Percentiles rank a stretch among this genome's conserved stretches.
Conservation (phyloP, 2,888 invertebrate genomes). For the Coelopa pilipes region DNA sequence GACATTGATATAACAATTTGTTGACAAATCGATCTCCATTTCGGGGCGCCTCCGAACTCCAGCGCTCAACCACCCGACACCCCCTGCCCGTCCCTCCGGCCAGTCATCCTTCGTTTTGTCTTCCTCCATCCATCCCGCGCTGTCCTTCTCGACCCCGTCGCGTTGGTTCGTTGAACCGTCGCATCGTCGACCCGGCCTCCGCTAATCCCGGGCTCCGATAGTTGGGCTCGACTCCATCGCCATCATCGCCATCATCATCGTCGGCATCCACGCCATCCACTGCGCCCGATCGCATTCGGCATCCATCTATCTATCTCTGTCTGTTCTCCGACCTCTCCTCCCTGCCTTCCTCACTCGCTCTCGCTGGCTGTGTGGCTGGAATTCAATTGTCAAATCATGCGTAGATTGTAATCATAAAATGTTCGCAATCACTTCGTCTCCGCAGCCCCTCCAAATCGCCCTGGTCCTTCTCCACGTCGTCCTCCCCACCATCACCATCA, state of each 20-base stretch:
- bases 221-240: too few species aligned
- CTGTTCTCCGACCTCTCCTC: not conserved
- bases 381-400: slow-evolving; percentile 55
- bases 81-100: too few species aligned
- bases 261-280: not conserved
- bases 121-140: not conserved
- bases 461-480: too few species aligned
- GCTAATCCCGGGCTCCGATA: too few species aligned
- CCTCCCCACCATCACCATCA: too few species aligned
- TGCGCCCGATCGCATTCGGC: not conserved
- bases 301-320: not conserved
- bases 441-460: not conserved
- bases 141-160: slow-evolving; percentile 29
- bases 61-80: too few species aligned
- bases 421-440: not conserved
- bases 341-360: too few species aligned
- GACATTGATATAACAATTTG: slow-evolving; percentile 45
- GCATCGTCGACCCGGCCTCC: not conserved
- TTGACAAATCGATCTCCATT: slow-evolving; percentile 47
- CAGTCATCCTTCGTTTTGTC: too few species aligned
- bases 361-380: slow-evolving; percentile 32
- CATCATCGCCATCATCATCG: not conserved
- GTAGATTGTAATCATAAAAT: slow-evolving; percentile 50
- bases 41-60: slow-evolving; percentile 4
- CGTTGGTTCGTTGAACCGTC: slow-evolving; percentile 40